A percentile compares a stretch with the other conserved stretches of the same genome.
These are phyloP conservation scores for Kryptolebias marmoratus DNA, from an alignment of 2,113 vertebrate species.

Conservation along the genomic window DNA sequence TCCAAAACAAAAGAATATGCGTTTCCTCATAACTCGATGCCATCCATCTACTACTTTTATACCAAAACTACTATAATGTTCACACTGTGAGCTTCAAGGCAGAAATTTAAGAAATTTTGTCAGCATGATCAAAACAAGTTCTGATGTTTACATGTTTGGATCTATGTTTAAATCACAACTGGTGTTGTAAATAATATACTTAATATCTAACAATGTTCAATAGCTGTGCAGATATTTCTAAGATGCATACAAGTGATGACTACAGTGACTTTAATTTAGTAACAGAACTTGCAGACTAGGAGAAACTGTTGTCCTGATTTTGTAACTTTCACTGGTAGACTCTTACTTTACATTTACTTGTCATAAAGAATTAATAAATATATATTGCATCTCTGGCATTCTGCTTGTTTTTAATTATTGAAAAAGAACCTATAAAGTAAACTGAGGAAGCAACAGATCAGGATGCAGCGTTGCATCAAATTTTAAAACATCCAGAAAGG, in stretches of 20 bases:
- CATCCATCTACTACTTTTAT: not conserved
- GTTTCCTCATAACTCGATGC: constrained; percentile 1
- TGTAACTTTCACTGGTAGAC: no score
- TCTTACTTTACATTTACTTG: no score
- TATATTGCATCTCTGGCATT: no score
- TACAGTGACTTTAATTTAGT: not conserved
- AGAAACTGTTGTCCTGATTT: not conserved
- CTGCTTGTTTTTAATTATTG: no score
- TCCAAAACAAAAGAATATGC: not conserved
- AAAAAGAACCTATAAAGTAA: no score
- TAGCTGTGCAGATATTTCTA: not conserved
- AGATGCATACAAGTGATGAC: not conserved
- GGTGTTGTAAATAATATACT: not conserved
- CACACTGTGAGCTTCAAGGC: not conserved
- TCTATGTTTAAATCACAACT: not conserved
- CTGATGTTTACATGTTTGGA: not conserved
- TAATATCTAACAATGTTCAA: not conserved
- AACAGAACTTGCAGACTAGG: not conserved
- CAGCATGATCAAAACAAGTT: not conserved
- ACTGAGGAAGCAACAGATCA: no score
- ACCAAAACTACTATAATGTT: not conserved
- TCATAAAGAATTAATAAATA: no score
- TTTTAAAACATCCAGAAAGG: no score
- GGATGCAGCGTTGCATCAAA: no score
- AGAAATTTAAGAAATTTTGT: not conserved